Conservation (phyloP, 2,797 vertebrate species). For the Orientallactaga sibirica region DNA sequence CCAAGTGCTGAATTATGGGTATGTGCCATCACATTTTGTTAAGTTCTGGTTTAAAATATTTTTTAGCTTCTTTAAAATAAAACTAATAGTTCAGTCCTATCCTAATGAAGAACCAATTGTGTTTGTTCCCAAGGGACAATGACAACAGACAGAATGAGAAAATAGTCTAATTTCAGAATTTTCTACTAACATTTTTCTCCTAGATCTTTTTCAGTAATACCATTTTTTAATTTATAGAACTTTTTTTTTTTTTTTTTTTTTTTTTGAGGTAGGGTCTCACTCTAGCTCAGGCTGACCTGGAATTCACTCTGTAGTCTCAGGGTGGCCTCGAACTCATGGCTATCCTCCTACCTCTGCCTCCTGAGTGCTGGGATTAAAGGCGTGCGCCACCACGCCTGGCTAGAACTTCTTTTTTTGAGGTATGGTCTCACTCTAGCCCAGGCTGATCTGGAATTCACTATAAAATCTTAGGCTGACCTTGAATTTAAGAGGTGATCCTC, state of each 20-base stretch:
- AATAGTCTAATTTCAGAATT: background rate
- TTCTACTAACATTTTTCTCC: constrained; percentile 16
- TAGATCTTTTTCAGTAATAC: background rate
- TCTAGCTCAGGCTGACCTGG: no score
- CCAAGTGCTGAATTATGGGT: background rate
- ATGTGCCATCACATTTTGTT: background rate
- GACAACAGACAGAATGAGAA: background rate
- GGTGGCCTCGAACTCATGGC: no score
- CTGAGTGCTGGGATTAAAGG: no score
- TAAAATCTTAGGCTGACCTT: no score
- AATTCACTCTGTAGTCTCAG: no score
- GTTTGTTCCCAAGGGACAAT: background rate
- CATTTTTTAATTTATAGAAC: constrained; percentile 17
- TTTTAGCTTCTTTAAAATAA: constrained; percentile 28
- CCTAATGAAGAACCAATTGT: background rate
- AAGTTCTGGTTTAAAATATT: background rate
- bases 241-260: constrained; percentile 62
- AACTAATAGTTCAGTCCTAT: background rate
- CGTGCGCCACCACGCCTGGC: no score
- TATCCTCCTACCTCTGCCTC: no score
- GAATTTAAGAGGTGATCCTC: no score
- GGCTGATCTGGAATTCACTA: no score
- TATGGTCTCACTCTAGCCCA: no score
- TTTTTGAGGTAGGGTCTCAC: background rate
- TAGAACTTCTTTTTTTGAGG: background rate